Evolutionary conservation across 2,888 invertebrate species (phyloP).

Genomic region (Acheta domesticus): DNA sequence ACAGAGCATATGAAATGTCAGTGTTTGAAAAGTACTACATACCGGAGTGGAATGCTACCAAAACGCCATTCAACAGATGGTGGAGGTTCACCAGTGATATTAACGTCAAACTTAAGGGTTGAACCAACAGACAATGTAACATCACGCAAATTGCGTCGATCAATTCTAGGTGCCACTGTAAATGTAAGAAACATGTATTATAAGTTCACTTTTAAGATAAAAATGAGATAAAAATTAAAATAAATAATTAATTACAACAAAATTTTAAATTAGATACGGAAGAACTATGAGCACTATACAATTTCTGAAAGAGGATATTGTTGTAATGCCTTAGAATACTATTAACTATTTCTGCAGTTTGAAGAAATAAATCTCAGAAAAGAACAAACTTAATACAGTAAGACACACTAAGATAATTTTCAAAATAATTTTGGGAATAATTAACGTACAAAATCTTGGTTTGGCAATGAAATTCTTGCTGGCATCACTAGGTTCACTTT

Average conservation of each 20-base stretch:
- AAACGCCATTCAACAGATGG: slow-evolving; percentile 92
- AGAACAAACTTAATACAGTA: too few species aligned
- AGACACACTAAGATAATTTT: too few species aligned
- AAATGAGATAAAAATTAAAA: slow-evolving; percentile 22
- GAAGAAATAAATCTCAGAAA: too few species aligned
- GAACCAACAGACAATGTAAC: slow-evolving; percentile 89
- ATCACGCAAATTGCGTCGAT: slow-evolving; percentile 85
- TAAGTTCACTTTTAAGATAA: slow-evolving; percentile 23
- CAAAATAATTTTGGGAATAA: too few species aligned
- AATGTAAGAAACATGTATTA: slow-evolving; percentile 34
- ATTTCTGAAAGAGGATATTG: neutral
- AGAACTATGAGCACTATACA: neutral
- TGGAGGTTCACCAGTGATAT: slow-evolving; percentile 91
- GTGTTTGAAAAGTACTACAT: slow-evolving; percentile 43
- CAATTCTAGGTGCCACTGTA: slow-evolving; percentile 90
- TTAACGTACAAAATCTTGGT: slow-evolving; percentile 68
- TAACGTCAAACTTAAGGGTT: slow-evolving; percentile 88
- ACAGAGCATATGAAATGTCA: neutral
- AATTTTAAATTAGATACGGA: neutral
- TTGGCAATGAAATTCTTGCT: slow-evolving; percentile 83
- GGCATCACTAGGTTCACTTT: slow-evolving; percentile 85
- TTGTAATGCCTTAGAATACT: neutral
- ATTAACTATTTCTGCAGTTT: neutral
- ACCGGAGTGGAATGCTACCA: slow-evolving; percentile 71
- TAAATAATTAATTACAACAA: slow-evolving; percentile 11